Conservation (phyloP, 2,113 vertebrate species). For the Cyphomyrus plagiostoma region DNA sequence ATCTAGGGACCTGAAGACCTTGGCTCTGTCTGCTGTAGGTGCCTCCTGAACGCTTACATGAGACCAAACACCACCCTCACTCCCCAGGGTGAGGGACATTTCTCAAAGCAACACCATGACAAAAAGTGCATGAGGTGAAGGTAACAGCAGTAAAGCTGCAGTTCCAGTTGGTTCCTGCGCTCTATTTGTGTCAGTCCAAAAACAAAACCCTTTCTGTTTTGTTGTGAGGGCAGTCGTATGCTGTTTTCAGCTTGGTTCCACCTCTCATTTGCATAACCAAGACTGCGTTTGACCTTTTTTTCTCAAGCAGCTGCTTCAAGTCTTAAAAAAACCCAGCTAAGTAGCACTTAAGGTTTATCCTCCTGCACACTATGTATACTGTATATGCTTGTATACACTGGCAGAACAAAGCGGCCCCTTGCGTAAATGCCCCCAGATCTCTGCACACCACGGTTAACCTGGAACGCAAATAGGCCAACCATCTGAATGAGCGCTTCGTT, state of each 20-base stretch:
- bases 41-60: not conserved
- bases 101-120: not conserved
- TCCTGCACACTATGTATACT: not conserved
- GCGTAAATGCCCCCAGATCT: not conserved
- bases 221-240: not conserved
- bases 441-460: not conserved
- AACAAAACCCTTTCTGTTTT: not conserved
- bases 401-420: not conserved
- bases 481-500: slow-evolving; percentile 25
- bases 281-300: not conserved
- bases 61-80: not conserved
- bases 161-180: not conserved
- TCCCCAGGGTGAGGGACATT: not conserved
- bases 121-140: not conserved
- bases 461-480: slow-evolving; percentile 11
- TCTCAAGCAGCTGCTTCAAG: not conserved
- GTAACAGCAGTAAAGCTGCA: not conserved
- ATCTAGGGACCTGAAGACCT: not conserved
- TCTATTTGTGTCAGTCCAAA: not conserved
- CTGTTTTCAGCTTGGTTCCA: not conserved
- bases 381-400: too few species aligned
- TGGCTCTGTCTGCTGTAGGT: not conserved
- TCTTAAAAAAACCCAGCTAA: not conserved
- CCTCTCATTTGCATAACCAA: not conserved
- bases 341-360: not conserved